phyloP scores from a whole-genome alignment of 2,113 vertebrate genomes.

The Rhinopomastus cyanomelas region DNA sequence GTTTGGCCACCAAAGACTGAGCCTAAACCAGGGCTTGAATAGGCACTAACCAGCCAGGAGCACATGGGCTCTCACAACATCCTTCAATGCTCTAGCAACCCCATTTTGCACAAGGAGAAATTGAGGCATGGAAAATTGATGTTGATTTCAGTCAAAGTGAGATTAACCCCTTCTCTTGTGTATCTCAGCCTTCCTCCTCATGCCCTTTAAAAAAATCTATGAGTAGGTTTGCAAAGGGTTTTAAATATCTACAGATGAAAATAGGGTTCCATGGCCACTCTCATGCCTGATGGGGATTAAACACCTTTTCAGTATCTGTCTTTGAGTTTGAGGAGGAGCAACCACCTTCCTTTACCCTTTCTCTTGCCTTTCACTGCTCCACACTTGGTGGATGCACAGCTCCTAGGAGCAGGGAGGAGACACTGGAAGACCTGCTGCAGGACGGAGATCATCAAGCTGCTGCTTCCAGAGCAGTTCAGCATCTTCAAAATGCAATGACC shows the following conservation, averaged over 20 bases:
- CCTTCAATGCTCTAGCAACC: not conserved
- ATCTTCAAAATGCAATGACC: not conserved
- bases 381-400: not conserved
- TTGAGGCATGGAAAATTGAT: not conserved
- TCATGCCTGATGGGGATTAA: not conserved
- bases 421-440: not conserved
- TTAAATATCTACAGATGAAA: not conserved
- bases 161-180: not conserved
- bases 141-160: not conserved
- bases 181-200: not conserved
- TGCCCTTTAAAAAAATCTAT: not conserved
- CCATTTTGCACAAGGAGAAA: not conserved
- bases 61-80: not conserved
- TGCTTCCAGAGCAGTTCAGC: not conserved
- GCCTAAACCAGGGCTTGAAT: not conserved
- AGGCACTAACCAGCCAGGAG: not conserved
- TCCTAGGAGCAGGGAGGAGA: not conserved
- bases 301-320: not conserved
- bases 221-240: not conserved
- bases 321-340: not conserved
- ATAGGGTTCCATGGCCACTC: not conserved
- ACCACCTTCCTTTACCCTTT: not conserved
- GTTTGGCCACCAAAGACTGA: not conserved
- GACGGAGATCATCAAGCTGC: not conserved
- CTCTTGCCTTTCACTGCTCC: not conserved